These are phyloP conservation scores for Epirrhoe alternata DNA, from an alignment of 2,888 invertebrate species.

Conservation along the genomic window DNA sequence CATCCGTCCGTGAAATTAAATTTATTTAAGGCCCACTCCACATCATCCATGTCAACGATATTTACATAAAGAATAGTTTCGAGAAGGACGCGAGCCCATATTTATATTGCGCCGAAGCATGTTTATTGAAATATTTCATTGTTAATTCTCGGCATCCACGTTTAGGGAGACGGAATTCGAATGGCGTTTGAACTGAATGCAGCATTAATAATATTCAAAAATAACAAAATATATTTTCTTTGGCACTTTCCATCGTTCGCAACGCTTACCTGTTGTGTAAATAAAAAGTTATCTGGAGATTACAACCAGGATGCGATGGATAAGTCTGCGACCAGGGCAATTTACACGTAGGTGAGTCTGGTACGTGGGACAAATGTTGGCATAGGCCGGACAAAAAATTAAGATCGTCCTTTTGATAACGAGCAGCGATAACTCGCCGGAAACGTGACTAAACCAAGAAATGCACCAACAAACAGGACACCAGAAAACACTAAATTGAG, in stretches of 20 bases:
- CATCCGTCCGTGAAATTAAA: slow-evolving; percentile 77
- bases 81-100: slow-evolving; percentile 74
- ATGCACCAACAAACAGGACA: slow-evolving; percentile 36
- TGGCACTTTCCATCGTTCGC: slow-evolving; percentile 53
- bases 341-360: slow-evolving; percentile 71
- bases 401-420: slow-evolving; percentile 67
- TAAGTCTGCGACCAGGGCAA: slow-evolving; percentile 64
- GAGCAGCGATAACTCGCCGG: slow-evolving; percentile 59
- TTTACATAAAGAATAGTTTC: slow-evolving; percentile 82
- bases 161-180: slow-evolving; percentile 68
- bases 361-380: slow-evolving; percentile 69
- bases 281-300: slow-evolving; percentile 59
- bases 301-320: slow-evolving; percentile 66
- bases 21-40: slow-evolving; percentile 80
- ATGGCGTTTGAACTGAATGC: slow-evolving; percentile 68
- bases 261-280: slow-evolving; percentile 51
- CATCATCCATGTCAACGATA: slow-evolving; percentile 75
- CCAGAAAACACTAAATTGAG: slow-evolving; percentile 25
- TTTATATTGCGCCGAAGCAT: slow-evolving; percentile 75
- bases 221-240: slow-evolving; percentile 67
- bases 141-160: slow-evolving; percentile 77
- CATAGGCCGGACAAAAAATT: slow-evolving; percentile 71
- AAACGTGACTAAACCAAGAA: slow-evolving; percentile 52
- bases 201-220: slow-evolving; percentile 77
- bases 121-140: slow-evolving; percentile 84